phyloP scores from a whole-genome alignment of 2,113 vertebrate species.

The Petrocephalus microphthalmus region DNA sequence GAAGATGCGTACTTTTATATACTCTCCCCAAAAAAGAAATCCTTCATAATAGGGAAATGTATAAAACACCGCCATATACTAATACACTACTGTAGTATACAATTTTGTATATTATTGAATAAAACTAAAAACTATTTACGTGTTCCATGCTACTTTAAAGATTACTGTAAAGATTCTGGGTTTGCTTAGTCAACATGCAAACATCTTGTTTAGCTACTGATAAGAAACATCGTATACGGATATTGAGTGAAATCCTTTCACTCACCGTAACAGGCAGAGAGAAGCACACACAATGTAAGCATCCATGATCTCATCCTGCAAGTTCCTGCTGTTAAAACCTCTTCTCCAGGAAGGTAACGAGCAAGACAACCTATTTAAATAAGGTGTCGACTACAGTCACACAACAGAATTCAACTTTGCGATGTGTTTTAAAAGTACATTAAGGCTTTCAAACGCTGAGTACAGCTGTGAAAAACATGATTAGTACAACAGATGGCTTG shows the following conservation, averaged over 20 bases:
- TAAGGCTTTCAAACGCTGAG: background rate
- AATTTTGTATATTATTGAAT: background rate
- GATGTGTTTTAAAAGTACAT: background rate
- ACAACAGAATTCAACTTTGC: background rate
- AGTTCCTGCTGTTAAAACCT: background rate
- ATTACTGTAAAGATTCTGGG: background rate
- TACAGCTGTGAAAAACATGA: background rate
- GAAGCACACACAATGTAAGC: background rate
- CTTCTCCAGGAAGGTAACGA: background rate
- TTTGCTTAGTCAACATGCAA: background rate
- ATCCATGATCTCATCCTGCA: conserved; percentile 7
- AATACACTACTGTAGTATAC: too few relatives aligned
- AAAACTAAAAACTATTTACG: background rate
- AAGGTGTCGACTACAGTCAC: background rate
- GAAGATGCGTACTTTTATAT: background rate
- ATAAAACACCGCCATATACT: too few relatives aligned
- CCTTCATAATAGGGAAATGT: too few relatives aligned
- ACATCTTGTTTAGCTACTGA: background rate
- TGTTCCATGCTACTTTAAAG: background rate
- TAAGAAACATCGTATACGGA: background rate
- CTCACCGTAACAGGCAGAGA: conserved; percentile 11
- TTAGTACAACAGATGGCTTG: background rate
- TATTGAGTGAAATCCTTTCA: background rate
- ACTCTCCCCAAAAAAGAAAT: background rate
- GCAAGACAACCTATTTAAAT: background rate